Evolutionary conservation across 2,888 invertebrate species (phyloP), one percentile per base, ranked within the genome.

Genomic region (Drosophila mettleri): DNA sequence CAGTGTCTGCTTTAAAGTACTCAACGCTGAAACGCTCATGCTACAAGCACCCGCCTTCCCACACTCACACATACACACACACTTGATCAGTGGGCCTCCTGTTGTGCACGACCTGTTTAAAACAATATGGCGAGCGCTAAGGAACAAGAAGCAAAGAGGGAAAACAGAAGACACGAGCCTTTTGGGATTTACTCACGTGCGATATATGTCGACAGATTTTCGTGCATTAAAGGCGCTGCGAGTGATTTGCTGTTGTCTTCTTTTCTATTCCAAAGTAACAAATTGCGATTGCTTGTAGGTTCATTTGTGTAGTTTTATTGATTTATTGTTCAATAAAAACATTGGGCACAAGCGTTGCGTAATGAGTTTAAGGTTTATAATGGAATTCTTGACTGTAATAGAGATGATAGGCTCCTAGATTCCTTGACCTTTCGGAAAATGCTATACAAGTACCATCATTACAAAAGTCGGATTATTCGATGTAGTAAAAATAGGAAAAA

Each of bases 311-410:
- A 48, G 57, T 63, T 62, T 61, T 74, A 65, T 75, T 86, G 83
- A 84, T 84, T 84, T 85, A 84, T 84, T 58, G 85, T 72, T 57
- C 69, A 74, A 69, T 66, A 74, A 68, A 63, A 73, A 74, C 43
- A 69, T 39, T 22, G 27, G 59, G 22, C 49, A 34, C 31, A 51
- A 86, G 87, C 85, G 87, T 84, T 84, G 77, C 77, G 87, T 85
- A 84, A 84, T 86, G 83, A 87, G 87, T 87, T 85, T 86, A 85
- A 85, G 85, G 87, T 84, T 86, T 84, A 73, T 86, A 84, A 84
- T 84, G 79, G 83, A 86, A 84, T 84, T 79, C 87, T 84, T 87
- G 85, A 84, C 87, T 81, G 73, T 59, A 66, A 58, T 63, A 54
- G 31, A 29, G 33, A 2, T 3, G 33, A 5, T 9, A n/a, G n/a